Base-by-base conservation (phyloP, 2,113 vertebrate species). In the Rhinoptilus africanus region DNA sequence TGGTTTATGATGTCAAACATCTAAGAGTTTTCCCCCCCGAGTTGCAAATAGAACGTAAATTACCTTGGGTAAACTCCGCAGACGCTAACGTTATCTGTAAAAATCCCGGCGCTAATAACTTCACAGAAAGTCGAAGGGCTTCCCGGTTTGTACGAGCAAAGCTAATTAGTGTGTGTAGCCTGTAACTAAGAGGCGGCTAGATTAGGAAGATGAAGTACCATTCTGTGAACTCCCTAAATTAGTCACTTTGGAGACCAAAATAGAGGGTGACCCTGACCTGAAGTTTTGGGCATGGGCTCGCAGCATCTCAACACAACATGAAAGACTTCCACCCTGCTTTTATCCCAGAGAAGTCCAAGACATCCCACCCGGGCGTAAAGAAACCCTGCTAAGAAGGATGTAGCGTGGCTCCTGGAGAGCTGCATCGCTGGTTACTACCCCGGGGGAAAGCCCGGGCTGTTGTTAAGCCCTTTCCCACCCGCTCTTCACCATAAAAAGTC, bases 31-130 rank as follows among this genome's bases (percentile, higher is more conserved):
- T 89, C 85, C 73, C 89, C n/a, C 41, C 63, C 9, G 5, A 57
- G 50, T 80, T 88, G 87, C 62, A 95, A 97, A 92, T 13, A 95
- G 83, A 93, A 89, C 51, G 76, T 63, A 96, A 97, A 97, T 92
- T 89, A 94, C 51, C 63, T 96, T 82, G 83, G 45, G 48, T 97
- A 96, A 93, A 88, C 74, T 81, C 73, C 2, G 4, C 81, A 85
- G 77, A 92, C 10, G 2, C 80, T 95, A 62, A 77, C 22, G 68
- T 88, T 83, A 83, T 54, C 87, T 77, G 22, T 67, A 89, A 94
- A 89, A 96, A 78, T 63, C 78, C 51, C 16, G 27, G 89, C 13
- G 3, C 69, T 83, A 81, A n/a, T 75, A 71, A 77, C 79, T 88
- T 92, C 59, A 51, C 47, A 66, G 71, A 79, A 93, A 48, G 54